phyloP scores from a whole-genome alignment of 2,113 vertebrate species.

The Platysternon megacephalum region DNA sequence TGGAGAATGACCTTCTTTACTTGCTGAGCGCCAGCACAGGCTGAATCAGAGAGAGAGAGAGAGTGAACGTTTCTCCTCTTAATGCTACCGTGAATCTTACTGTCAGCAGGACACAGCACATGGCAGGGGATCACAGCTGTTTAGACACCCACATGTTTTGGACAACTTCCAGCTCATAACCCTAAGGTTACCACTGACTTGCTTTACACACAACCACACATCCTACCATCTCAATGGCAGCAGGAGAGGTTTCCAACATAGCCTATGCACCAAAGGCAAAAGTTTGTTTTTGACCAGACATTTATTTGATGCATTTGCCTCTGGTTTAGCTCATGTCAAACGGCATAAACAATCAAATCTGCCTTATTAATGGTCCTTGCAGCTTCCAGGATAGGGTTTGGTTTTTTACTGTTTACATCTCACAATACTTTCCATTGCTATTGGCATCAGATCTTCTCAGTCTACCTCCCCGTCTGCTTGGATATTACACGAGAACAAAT shows the following conservation, averaged over 20 bases:
- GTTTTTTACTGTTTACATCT: conserved; percentile 29
- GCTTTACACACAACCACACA: background rate
- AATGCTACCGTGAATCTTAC: fast-evolving
- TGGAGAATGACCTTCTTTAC: background rate
- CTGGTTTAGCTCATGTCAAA: conserved; percentile 43
- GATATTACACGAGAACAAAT: background rate
- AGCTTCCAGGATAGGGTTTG: background rate
- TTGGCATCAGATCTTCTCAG: background rate
- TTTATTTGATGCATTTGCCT: conserved; percentile 36
- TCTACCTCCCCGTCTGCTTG: background rate
- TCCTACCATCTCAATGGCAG: background rate
- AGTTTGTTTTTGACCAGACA: background rate
- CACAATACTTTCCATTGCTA: background rate
- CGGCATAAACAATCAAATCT: conserved; percentile 43
- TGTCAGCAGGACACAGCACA: background rate
- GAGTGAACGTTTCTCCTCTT: fast-evolving
- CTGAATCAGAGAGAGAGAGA: background rate
- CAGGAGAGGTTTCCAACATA: background rate
- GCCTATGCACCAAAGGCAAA: background rate
- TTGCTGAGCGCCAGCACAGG: background rate
- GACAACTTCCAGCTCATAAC: background rate
- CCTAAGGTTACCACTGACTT: fast-evolving
- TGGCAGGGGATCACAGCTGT: background rate
- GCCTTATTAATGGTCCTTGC: background rate
- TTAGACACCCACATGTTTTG: background rate